Percentiles rank a stretch among this genome's conserved stretches.
Evolutionary conservation across 2,113 vertebrate genomes (phyloP).

Genomic region (Jaculus jaculus): DNA sequence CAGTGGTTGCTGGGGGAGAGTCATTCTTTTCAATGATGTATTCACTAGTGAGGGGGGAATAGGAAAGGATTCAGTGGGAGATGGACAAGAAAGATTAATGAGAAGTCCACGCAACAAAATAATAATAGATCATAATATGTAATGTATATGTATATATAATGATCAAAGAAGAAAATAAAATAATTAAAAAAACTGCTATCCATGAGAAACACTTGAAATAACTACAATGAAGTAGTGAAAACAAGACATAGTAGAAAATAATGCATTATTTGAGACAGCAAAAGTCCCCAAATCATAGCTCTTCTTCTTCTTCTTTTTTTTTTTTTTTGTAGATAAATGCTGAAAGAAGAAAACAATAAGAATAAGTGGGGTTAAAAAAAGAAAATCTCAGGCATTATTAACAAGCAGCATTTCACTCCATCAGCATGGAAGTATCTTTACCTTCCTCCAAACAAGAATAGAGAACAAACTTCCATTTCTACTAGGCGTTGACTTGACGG

Average conservation of each 20-base stretch:
- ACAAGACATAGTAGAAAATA: neutral
- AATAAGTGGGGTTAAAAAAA: conserved; percentile 10
- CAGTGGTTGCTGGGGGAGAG: too few species aligned
- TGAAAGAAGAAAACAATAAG: conserved; percentile 38
- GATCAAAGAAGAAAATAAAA: too few species aligned
- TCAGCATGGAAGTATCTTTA: neutral
- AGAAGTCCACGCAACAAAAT: too few species aligned
- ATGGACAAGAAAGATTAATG: too few species aligned
- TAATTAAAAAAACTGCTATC: neutral
- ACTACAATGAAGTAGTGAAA: conserved; percentile 11
- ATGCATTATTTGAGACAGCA: neutral
- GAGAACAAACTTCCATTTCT: neutral
- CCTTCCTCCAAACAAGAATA: neutral
- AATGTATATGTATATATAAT: too few species aligned
- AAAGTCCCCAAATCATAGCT: conserved; percentile 21
- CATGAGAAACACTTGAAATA: neutral
- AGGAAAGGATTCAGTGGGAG: too few species aligned
- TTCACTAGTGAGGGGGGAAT: too few species aligned
- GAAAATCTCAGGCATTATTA: neutral
- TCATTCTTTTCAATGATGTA: too few species aligned
- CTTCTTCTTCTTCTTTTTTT: neutral
- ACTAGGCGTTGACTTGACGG: neutral
- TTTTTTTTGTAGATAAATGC: conserved; percentile 30
- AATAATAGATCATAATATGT: too few species aligned
- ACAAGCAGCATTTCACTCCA: neutral